A percentile compares a stretch with the other conserved stretches of the same genome.
Evolutionary conservation across 2,797 vertebrate species (phyloP).

Genomic region (Ataeniobius toweri): DNA sequence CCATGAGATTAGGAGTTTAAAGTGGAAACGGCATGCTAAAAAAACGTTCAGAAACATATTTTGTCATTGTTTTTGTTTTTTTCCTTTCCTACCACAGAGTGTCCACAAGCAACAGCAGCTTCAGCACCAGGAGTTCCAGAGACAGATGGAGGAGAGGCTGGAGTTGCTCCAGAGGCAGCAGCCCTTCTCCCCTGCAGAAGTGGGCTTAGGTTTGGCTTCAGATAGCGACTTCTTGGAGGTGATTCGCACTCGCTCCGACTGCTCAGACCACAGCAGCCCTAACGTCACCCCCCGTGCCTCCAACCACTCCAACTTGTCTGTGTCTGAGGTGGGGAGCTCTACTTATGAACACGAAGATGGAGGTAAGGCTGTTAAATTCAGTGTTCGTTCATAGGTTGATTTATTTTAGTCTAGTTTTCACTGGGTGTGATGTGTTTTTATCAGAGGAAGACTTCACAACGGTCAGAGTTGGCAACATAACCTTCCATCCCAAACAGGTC

Average conservation of each 20-base stretch:
- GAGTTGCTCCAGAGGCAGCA: slow-evolving; percentile 92
- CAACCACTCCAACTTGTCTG: slow-evolving; percentile 89
- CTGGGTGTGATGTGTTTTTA: slow-evolving; percentile 10
- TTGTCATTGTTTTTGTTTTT: neutral
- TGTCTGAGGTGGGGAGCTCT: slow-evolving; percentile 82
- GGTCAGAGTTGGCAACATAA: slow-evolving; percentile 93
- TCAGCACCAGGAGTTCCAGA: slow-evolving; percentile 93
- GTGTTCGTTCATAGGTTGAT: neutral
- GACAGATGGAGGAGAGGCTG: slow-evolving; percentile 91
- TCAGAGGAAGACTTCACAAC: slow-evolving; percentile 85
- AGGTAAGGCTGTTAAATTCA: slow-evolving; percentile 67
- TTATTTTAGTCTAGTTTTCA: neutral
- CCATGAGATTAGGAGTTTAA: too few relatives aligned
- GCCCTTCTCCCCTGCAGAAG: slow-evolving; percentile 81
- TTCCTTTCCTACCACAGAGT: slow-evolving; percentile 75
- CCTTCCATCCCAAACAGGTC: slow-evolving; percentile 89
- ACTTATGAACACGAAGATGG: slow-evolving; percentile 88
- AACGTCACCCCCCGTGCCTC: slow-evolving; percentile 89
- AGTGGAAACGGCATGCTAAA: neutral
- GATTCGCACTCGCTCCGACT: slow-evolving; percentile 79
- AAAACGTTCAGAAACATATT: neutral
- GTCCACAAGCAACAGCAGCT: slow-evolving; percentile 92
- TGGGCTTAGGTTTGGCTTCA: slow-evolving; percentile 43
- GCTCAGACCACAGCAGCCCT: slow-evolving; percentile 91
- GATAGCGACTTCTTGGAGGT: slow-evolving; percentile 87